phyloP scores from a whole-genome alignment of 2,888 invertebrate species.

The Yponomeuta plumbellus region DNA sequence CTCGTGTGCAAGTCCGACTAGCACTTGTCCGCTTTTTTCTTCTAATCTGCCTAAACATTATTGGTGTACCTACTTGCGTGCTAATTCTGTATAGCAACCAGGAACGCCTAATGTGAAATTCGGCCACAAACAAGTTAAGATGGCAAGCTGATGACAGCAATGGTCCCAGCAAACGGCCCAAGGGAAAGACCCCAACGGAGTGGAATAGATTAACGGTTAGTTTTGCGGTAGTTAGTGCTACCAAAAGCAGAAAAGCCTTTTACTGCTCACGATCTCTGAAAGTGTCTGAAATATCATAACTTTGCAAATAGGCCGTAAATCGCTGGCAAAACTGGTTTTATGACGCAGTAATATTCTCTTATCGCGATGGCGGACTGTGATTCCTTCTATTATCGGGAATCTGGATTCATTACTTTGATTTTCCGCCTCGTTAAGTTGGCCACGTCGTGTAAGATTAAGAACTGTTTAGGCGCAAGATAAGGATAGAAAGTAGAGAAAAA shows the following conservation, averaged over 20 bases:
- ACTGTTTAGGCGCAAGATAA: neutral
- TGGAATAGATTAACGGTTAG: slow-evolving; percentile 4
- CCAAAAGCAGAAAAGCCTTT: neutral
- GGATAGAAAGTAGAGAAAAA: neutral
- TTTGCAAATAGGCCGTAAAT: slow-evolving; percentile 7
- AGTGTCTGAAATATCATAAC: slow-evolving; percentile 7
- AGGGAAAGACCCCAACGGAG: neutral
- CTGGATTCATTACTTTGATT: neutral
- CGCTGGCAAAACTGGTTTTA: slow-evolving; percentile 4
- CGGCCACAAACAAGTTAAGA: neutral
- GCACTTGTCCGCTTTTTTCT: no score
- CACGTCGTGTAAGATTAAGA: neutral
- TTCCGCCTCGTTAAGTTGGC: neutral
- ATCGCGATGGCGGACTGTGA: neutral
- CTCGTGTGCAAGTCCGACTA: no score
- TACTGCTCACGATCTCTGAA: neutral
- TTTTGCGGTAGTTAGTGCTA: slow-evolving; percentile 6
- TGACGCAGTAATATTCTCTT: neutral
- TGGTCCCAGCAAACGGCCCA: neutral
- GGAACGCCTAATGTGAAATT: neutral
- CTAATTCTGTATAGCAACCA: no score
- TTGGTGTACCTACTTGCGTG: no score
- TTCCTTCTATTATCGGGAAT: neutral
- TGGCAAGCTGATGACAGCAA: neutral
- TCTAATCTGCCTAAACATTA: no score